Evolutionary conservation across 2,888 invertebrate species (phyloP).

Genomic region (Julus scanicus): DNA sequence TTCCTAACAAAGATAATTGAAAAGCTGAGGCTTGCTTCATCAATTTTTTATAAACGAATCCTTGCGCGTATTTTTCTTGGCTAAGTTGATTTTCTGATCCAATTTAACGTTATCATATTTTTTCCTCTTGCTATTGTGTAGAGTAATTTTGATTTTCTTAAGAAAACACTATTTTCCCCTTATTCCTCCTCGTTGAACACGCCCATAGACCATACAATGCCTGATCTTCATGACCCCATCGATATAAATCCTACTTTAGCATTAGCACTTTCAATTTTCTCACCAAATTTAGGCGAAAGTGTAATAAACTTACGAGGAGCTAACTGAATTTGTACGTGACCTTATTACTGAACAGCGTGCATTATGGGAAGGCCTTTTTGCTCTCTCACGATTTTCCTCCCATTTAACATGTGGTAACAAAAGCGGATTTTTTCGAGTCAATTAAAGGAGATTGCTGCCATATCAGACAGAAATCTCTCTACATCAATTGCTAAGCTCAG

Average conservation of each 20-base stretch:
- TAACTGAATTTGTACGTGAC: slow-evolving; percentile 39
- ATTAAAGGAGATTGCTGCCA: slow-evolving; percentile 6
- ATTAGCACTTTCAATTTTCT: slow-evolving; percentile 30
- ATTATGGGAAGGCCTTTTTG: background rate
- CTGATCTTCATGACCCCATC: background rate
- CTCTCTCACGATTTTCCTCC: background rate
- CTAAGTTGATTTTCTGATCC: background rate
- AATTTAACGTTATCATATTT: slow-evolving; percentile 18
- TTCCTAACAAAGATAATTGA: background rate
- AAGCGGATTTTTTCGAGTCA: background rate
- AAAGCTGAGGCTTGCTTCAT: background rate
- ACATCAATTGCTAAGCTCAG: background rate
- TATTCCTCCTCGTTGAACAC: background rate
- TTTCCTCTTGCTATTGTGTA: background rate
- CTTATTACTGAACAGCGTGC: slow-evolving; percentile 2
- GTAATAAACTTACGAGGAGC: slow-evolving; percentile 4
- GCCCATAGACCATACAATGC: background rate
- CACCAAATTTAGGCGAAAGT: slow-evolving; percentile 25
- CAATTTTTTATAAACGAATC: background rate
- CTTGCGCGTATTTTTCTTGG: background rate
- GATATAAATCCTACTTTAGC: slow-evolving; percentile 6
- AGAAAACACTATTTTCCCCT: background rate
- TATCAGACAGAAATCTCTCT: background rate
- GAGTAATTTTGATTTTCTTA: background rate
- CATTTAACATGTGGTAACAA: slow-evolving; percentile 14